Base-by-base conservation (phyloP, 2,888 invertebrate species). In the Drosophila buzzatii region DNA sequence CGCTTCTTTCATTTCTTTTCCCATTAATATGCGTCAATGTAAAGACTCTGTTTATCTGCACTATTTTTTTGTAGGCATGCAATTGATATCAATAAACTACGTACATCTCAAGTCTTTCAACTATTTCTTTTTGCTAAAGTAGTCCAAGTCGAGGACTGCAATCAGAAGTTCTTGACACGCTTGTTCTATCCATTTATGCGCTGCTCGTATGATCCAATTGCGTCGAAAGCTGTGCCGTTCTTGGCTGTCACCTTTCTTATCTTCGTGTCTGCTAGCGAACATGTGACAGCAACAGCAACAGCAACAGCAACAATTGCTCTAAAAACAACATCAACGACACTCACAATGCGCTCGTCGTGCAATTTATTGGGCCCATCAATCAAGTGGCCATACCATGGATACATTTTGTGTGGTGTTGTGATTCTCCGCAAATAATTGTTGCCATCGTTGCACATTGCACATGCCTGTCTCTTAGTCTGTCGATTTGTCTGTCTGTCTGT, bases 341-440 rank as follows among this genome's bases (percentile, higher is more conserved):
- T 72, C 72, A 49, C 78, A 74, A 68, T 70, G 77, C 71, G 72
- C 78, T 80, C 76, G 58, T 76, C 70, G 76, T 81, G 79, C 85
- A 82, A 87, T 86, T 86, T 89, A 86, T 86, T 86, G 87, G 76
- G 82, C 87, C 82, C 86, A 86, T 86, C 89, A 89, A 86, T 86
- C 89, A 89, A 82, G 75, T 71, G 85, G 71, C 76, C 76, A 84
- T 84, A 73, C 85, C 85, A 73, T 59, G 71, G 73, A 78, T 73
- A 60, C 75, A 82, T 75, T 79, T 79, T 69, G 79, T 75, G 72
- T 83, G 75, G 77, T 83, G 73, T 70, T 84, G 81, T 79, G 83
- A 83, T 79, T 85, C 83, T 78, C 71, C 78, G 83, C 88, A 79
- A 86, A 89, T 84, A 89, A 86, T 86, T 86, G 81, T 81, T 79